Conservation (phyloP, 2,797 vertebrate species). For the Syndactyla subalaris region DNA sequence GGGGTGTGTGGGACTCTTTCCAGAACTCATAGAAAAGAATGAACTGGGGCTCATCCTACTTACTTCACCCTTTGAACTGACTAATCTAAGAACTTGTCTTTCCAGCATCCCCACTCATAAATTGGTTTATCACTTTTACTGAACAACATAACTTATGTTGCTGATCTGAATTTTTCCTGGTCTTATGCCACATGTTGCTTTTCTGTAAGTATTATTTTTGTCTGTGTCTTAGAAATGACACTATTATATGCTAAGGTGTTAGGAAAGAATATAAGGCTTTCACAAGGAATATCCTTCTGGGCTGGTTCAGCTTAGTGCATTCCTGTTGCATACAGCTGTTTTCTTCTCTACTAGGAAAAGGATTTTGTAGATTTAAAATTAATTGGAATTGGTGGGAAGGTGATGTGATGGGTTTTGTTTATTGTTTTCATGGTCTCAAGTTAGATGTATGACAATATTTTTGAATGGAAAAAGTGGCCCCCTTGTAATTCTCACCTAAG, state of each 20-base stretch:
- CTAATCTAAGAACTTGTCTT: background rate
- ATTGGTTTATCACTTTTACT: background rate
- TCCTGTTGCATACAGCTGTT: background rate
- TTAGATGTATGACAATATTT: background rate
- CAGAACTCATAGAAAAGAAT: background rate
- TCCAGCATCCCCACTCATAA: background rate
- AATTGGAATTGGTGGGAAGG: background rate
- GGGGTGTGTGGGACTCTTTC: background rate
- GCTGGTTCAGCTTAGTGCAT: background rate
- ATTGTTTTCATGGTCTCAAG: background rate
- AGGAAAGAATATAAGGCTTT: background rate
- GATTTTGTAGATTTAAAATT: background rate
- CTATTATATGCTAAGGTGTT: background rate
- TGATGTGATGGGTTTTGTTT: background rate
- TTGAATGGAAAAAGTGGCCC: background rate
- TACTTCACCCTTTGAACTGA: background rate
- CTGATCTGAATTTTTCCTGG: background rate
- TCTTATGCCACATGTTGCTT: background rate
- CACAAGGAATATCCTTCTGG: background rate
- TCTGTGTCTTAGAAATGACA: background rate
- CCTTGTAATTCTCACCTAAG: background rate
- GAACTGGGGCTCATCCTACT: background rate
- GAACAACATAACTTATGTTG: background rate
- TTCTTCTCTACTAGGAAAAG: background rate
- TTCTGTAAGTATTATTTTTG: background rate